These are phyloP conservation scores for Lymantria dispar DNA, from an alignment of 2,888 invertebrate genomes.

Conservation along the genomic window DNA sequence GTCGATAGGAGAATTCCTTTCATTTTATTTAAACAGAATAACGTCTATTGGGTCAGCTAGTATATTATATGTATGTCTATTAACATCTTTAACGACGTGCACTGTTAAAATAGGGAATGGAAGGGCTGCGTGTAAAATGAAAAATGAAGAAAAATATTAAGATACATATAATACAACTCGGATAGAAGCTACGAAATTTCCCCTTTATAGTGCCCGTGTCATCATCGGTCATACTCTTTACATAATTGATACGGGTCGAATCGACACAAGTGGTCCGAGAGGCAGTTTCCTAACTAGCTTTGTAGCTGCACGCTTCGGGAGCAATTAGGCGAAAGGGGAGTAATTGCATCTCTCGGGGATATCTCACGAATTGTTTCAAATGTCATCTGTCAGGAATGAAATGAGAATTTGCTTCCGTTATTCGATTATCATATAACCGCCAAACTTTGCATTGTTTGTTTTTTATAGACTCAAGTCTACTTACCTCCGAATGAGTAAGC, in stretches of 20 bases:
- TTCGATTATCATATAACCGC: constrained; percentile 29
- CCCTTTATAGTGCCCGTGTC: constrained; percentile 12
- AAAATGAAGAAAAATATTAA: too few relatives aligned
- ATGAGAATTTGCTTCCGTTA: constrained; percentile 58
- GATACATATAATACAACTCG: background rate
- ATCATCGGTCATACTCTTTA: constrained; percentile 27
- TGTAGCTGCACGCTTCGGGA: constrained; percentile 48
- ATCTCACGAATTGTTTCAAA: constrained; percentile 68
- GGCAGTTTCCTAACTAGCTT: constrained; percentile 53
- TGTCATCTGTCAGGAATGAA: constrained; percentile 58
- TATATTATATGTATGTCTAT: too few relatives aligned
- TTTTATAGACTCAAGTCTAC: background rate
- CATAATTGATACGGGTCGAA: constrained; percentile 51
- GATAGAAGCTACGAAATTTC: background rate
- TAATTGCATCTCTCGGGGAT: constrained; percentile 75
- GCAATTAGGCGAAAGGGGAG: constrained; percentile 70
- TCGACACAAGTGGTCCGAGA: constrained; percentile 42
- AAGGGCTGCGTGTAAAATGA: too few relatives aligned
- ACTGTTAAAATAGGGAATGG: too few relatives aligned
- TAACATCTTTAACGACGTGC: too few relatives aligned
- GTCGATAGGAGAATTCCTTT: too few relatives aligned
- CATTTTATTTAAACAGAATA: too few relatives aligned
- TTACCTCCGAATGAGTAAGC: background rate
- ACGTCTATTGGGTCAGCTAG: too few relatives aligned
- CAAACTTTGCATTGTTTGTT: background rate